Evolutionary conservation across 1,140 invertebrate genomes (phyloP).

Genomic region (Schlechtendalia chinensis): DNA sequence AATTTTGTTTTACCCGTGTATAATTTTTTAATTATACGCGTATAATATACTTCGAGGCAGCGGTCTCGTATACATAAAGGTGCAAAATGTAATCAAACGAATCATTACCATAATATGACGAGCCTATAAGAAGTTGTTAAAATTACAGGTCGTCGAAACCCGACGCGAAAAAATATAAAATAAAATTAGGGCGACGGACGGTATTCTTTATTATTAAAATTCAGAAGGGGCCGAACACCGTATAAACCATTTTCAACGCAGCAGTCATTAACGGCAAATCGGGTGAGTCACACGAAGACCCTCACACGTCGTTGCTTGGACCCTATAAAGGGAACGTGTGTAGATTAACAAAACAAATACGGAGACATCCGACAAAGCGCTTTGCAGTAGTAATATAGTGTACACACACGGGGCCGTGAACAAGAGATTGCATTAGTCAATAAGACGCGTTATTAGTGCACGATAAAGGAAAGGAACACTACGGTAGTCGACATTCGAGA

Average conservation of each 20-base stretch:
- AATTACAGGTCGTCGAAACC: neutral
- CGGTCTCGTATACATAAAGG: too few species aligned
- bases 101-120: neutral
- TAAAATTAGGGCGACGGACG: too few species aligned
- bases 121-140: neutral
- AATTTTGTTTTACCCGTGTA: too few species aligned
- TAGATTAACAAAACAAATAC: slow-evolving; percentile 41
- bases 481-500: neutral
- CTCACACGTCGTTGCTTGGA: neutral
- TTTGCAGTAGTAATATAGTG: neutral
- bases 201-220: neutral
- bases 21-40: too few species aligned
- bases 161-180: neutral
- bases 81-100: neutral
- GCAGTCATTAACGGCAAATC: slow-evolving; percentile 32
- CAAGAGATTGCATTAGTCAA: slow-evolving; percentile 42
- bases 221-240: neutral
- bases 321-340: slow-evolving; percentile 20
- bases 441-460: slow-evolving; percentile 9
- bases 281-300: slow-evolving; percentile 30
- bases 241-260: slow-evolving; percentile 2
- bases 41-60: too few species aligned
- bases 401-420: slow-evolving; percentile 15
- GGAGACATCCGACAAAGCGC: neutral
- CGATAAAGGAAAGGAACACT: neutral